Percentiles rank a stretch among this genome's conserved stretches.
phyloP scores from a whole-genome alignment of 1,140 invertebrate genomes.

The Andrena cerasifolii region DNA sequence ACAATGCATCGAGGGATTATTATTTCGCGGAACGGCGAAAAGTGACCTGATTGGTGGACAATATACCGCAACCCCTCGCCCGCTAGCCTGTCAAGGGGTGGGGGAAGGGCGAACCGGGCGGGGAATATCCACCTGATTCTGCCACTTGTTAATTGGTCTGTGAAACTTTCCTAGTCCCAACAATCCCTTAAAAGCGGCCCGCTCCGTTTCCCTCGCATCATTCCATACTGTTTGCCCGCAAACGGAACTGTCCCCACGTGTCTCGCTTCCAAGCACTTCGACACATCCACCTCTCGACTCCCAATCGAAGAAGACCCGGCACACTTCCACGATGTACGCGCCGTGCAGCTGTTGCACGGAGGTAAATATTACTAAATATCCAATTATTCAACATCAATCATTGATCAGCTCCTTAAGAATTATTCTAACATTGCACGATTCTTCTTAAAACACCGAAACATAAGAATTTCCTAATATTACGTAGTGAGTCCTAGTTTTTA shows the following conservation, averaged over 20 bases:
- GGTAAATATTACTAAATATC: background rate
- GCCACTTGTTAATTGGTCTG: background rate
- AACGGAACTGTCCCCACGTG: no score
- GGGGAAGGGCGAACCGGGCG: background rate
- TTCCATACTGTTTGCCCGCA: background rate
- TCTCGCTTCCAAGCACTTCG: background rate
- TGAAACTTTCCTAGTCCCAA: background rate
- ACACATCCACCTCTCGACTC: background rate
- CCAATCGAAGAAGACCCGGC: background rate
- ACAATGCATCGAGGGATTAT: background rate
- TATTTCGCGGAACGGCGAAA: background rate
- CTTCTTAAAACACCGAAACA: no score
- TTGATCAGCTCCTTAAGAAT: no score
- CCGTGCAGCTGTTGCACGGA: background rate
- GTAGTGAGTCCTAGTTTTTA: no score
- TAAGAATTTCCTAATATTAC: no score
- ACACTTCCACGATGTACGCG: background rate
- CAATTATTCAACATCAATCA: background rate
- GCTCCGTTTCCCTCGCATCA: background rate
- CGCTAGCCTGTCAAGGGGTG: no score
- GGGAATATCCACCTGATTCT: background rate
- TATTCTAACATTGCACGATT: background rate
- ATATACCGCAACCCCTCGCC: background rate
- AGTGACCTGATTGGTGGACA: background rate
- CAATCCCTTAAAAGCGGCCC: background rate